phyloP scores from a whole-genome alignment of 2,797 vertebrate genomes.

The Sylvia borin region DNA sequence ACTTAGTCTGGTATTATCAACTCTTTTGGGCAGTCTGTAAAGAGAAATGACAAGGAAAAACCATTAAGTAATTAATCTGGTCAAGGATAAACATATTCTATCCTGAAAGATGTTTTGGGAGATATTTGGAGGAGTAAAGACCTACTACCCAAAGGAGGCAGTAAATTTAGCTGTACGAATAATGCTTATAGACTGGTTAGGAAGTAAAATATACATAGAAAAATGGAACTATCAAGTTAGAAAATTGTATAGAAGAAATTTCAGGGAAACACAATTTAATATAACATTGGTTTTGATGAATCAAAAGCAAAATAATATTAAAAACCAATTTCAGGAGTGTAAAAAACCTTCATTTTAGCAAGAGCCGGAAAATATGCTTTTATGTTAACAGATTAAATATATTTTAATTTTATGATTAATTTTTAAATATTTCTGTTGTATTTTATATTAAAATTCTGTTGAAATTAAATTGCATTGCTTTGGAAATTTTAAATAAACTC shows the following conservation, averaged over 20 bases:
- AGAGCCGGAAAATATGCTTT: not conserved
- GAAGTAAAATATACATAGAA: not conserved
- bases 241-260: not conserved
- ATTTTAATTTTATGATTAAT: not conserved
- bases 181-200: not conserved
- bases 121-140: not conserved
- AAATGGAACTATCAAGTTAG: not conserved
- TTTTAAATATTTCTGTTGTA: not conserved
- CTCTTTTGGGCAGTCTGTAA: not conserved
- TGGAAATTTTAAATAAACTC: not conserved
- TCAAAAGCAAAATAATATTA: not conserved
- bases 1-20: not conserved
- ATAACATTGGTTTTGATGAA: not conserved
- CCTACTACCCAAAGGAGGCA: not conserved
- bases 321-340: not conserved
- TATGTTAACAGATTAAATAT: not conserved
- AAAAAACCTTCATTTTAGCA: not conserved
- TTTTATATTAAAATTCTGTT: not conserved
- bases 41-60: not conserved
- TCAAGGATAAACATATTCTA: not conserved
- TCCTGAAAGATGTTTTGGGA: not conserved
- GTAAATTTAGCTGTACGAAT: not conserved
- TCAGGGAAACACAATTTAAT: not conserved
- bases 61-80: rapidly evolving
- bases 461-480: not conserved